These are phyloP conservation scores for Stomatorhinus walkeri DNA, from an alignment of 2,797 vertebrate genomes.

Conservation along the genomic window DNA sequence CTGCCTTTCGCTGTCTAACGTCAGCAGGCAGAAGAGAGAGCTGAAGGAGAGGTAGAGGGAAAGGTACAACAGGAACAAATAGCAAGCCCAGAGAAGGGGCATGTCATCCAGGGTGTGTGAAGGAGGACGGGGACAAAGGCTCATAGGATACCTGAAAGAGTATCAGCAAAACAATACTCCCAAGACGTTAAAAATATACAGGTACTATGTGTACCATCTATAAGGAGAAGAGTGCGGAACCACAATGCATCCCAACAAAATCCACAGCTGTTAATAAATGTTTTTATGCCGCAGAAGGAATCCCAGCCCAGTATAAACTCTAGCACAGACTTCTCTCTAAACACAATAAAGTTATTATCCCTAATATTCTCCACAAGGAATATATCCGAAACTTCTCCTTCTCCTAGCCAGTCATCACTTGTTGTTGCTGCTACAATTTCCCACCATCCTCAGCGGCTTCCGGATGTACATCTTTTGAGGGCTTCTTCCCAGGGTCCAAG, in stretches of 20 bases:
- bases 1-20: conserved; percentile 64
- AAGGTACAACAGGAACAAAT: conserved; percentile 64
- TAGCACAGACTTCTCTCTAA: background rate
- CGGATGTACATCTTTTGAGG: background rate
- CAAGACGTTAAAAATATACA: background rate
- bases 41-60: conserved; percentile 59
- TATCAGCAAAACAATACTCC: conserved; percentile 35
- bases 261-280: background rate
- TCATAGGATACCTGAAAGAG: conserved; percentile 39
- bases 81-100: conserved; percentile 50
- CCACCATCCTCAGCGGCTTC: background rate
- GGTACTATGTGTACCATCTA: background rate
- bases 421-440: background rate
- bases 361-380: background rate
- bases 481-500: background rate
- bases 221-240: background rate
- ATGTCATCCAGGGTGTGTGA: background rate
- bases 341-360: background rate
- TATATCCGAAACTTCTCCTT: background rate
- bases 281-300: background rate
- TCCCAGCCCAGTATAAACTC: background rate
- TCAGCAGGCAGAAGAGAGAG: conserved; percentile 64
- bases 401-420: background rate
- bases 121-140: conserved; percentile 23
- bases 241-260: background rate